Evolutionary conservation across 2,113 vertebrate genomes (phyloP).

Genomic region (Epinephelus fuscoguttatus): DNA sequence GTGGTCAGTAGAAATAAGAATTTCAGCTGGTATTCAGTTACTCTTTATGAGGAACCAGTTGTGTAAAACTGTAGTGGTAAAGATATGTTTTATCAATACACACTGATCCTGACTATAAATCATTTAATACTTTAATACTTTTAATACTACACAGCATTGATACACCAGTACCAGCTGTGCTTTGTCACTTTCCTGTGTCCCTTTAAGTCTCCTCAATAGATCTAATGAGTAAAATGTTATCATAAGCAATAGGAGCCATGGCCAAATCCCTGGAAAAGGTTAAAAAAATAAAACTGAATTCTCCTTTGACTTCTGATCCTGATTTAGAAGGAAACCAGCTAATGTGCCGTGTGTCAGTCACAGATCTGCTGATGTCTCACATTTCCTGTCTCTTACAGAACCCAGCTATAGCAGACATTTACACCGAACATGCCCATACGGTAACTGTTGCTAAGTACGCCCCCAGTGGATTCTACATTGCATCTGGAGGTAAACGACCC

Average conservation of each 20-base stretch:
- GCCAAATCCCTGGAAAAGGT: neutral
- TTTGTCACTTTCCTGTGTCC: neutral
- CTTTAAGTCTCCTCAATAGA: neutral
- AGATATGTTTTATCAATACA: too few relatives aligned
- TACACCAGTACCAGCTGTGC: too few relatives aligned
- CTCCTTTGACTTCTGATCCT: neutral
- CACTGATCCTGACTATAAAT: too few relatives aligned
- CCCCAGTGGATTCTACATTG: conserved; percentile 97
- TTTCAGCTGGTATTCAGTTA: neutral
- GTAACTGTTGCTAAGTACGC: conserved; percentile 95
- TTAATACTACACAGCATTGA: too few relatives aligned
- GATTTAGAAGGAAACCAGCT: neutral
- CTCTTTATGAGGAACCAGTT: neutral
- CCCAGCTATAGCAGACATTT: conserved; percentile 95
- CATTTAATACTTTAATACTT: too few relatives aligned
- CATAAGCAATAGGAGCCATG: neutral
- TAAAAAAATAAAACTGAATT: neutral
- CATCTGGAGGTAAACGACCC: conserved; percentile 91
- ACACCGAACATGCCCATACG: conserved; percentile 95
- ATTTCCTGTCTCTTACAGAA: conserved; percentile 84
- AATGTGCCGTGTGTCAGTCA: neutral
- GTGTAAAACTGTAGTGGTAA: too few relatives aligned
- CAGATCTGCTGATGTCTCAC: neutral
- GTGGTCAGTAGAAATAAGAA: neutral
- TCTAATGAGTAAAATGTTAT: neutral